Evolutionary conservation across 2,113 vertebrate genomes (phyloP).

Genomic region (Strix uralensis): DNA sequence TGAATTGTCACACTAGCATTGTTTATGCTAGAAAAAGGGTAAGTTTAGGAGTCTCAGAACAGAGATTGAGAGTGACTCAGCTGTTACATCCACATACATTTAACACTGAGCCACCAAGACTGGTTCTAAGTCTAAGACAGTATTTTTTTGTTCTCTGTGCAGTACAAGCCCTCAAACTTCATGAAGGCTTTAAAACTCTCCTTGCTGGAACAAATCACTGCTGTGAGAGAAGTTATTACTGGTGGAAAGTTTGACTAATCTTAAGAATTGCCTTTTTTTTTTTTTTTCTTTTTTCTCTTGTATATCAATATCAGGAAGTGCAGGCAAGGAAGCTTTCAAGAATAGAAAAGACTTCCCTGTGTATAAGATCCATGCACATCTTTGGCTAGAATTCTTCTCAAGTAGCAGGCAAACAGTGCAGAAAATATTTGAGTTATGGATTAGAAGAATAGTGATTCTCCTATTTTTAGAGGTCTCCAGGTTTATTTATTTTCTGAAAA

Average conservation of each 20-base stretch:
- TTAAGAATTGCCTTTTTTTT: background rate
- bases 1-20: background rate
- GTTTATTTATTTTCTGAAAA: slow-evolving; percentile 35
- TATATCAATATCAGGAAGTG: background rate
- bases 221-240: background rate
- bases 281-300: background rate
- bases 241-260: background rate
- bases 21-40: background rate
- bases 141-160: background rate
- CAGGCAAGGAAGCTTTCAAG: background rate
- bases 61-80: background rate
- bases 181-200: background rate
- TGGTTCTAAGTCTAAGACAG: background rate
- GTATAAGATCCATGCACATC: background rate
- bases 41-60: background rate
- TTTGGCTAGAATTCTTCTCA: background rate
- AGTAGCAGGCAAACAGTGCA: background rate
- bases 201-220: background rate
- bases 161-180: background rate
- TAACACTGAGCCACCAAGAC: background rate
- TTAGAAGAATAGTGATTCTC: background rate
- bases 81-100: background rate
- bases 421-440: background rate
- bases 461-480: background rate
- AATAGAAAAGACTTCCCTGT: background rate